These are phyloP conservation scores for Chaenocephalus aceratus DNA, from an alignment of 2,113 vertebrate species.

Conservation along the genomic window DNA sequence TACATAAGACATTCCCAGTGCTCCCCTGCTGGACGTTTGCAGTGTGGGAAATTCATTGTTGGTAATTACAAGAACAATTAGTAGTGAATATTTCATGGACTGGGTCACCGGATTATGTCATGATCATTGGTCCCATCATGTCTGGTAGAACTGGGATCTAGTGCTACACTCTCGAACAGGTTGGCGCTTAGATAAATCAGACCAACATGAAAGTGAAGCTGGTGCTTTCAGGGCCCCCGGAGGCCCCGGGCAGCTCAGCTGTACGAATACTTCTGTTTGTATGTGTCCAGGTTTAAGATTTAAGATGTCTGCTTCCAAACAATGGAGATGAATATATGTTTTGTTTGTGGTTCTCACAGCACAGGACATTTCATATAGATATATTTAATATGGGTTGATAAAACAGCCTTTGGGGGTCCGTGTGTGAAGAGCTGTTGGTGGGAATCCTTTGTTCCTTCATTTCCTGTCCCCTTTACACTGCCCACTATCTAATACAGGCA, in stretches of 20 bases:
- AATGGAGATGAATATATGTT: too few relatives aligned
- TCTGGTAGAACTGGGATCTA: neutral
- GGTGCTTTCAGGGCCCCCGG: too few relatives aligned
- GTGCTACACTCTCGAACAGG: neutral
- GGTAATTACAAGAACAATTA: neutral
- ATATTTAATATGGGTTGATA: neutral
- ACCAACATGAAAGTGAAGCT: neutral
- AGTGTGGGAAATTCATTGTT: neutral
- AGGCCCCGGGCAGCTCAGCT: too few relatives aligned
- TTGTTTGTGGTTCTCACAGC: too few relatives aligned
- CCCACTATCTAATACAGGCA: neutral
- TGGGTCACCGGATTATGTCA: neutral
- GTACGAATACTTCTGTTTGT: too few relatives aligned
- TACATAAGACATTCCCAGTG: neutral
- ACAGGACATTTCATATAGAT: too few relatives aligned
- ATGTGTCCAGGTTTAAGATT: too few relatives aligned
- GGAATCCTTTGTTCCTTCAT: neutral
- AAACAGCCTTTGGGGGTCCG: neutral
- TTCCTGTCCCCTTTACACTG: neutral
- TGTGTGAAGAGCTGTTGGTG: too few relatives aligned
- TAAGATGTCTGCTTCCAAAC: too few relatives aligned
- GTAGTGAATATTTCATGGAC: neutral
- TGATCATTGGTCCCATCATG: neutral
- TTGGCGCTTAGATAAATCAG: neutral
- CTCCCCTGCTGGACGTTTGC: neutral